Conservation (phyloP, 1,140 invertebrate genomes). For the Achatina immaculata region DNA sequence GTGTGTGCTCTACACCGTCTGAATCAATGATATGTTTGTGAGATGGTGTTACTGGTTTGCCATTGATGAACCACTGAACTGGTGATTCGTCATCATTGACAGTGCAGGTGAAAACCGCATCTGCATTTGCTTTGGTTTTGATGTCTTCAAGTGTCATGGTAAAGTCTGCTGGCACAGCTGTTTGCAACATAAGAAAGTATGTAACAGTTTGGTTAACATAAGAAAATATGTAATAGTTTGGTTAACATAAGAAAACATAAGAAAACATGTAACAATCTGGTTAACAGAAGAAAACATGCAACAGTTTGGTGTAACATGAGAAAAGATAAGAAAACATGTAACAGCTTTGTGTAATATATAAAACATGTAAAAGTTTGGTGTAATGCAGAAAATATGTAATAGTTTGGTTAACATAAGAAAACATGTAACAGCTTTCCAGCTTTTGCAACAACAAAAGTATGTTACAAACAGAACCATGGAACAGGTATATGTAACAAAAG, state of each 20-base stretch:
- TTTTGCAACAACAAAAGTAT: too few relatives aligned
- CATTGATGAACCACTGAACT: constrained; percentile 65
- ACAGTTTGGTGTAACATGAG: too few relatives aligned
- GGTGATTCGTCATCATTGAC: constrained; percentile 65
- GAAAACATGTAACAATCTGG: too few relatives aligned
- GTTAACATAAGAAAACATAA: too few relatives aligned
- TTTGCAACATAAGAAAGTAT: constrained; percentile 24
- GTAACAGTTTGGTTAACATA: not conserved
- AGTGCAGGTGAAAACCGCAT: constrained; percentile 63
- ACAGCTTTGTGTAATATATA: constrained; percentile 52
- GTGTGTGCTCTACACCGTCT: constrained; percentile 59
- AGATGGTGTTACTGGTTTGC: constrained; percentile 56
- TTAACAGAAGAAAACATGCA: too few relatives aligned
- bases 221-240: not conserved
- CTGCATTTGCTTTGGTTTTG: constrained; percentile 55
- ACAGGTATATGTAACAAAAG: constrained; percentile 52
- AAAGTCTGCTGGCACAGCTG: constrained; percentile 66
- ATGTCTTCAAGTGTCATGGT: constrained; percentile 61
- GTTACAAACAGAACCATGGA: too few relatives aligned
- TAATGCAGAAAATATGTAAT: not conserved
- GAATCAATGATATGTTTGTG: constrained; percentile 75
- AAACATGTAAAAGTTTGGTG: not conserved
- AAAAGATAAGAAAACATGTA: too few relatives aligned
- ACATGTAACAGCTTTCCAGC: too few relatives aligned
- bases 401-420: not conserved